These are phyloP conservation scores for Scomber japonicus DNA, from an alignment of 2,113 vertebrate species.

Conservation along the genomic window DNA sequence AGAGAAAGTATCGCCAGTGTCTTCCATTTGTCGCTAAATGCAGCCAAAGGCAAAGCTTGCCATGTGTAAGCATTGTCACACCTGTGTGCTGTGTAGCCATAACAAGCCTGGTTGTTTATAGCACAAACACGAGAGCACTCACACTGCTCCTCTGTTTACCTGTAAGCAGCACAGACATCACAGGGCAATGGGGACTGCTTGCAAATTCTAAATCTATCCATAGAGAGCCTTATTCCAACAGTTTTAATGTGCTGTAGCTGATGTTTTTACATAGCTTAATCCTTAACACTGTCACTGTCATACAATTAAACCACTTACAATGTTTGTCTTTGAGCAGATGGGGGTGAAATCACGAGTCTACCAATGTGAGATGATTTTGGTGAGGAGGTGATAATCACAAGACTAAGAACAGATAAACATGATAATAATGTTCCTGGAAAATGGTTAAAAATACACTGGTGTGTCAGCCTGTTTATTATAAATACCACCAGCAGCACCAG, in stretches of 20 bases:
- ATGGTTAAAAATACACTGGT: slow-evolving; percentile 71
- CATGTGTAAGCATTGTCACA: slow-evolving; percentile 75
- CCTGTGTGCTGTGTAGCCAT: slow-evolving; percentile 82
- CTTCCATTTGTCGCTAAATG: slow-evolving; percentile 54
- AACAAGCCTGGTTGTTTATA: slow-evolving; percentile 82
- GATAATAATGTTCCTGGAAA: slow-evolving; percentile 70
- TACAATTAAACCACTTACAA: slow-evolving; percentile 49
- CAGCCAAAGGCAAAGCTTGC: slow-evolving; percentile 71
- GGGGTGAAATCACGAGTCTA: slow-evolving; percentile 65
- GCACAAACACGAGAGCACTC: slow-evolving; percentile 77
- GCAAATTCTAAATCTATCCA: slow-evolving; percentile 25
- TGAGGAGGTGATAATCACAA: slow-evolving; percentile 77
- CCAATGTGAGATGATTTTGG: slow-evolving; percentile 69
- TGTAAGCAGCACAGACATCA: slow-evolving; percentile 76
- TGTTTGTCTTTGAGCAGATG: slow-evolving; percentile 56
- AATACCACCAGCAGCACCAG: slow-evolving; percentile 67
- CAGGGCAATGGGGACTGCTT: slow-evolving; percentile 13
- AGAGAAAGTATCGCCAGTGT: slow-evolving; percentile 59
- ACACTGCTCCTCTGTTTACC: slow-evolving; percentile 74
- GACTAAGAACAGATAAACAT: slow-evolving; percentile 70
- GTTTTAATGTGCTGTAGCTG: neutral
- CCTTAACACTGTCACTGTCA: neutral
- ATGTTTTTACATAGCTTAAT: slow-evolving; percentile 26
- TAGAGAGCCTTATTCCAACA: neutral
- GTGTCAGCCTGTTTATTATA: slow-evolving; percentile 68